Evolutionary conservation across 1,140 invertebrate species (phyloP), one percentile per base, ranked within the genome.

Genomic region (Potamilus streckersoni): DNA sequence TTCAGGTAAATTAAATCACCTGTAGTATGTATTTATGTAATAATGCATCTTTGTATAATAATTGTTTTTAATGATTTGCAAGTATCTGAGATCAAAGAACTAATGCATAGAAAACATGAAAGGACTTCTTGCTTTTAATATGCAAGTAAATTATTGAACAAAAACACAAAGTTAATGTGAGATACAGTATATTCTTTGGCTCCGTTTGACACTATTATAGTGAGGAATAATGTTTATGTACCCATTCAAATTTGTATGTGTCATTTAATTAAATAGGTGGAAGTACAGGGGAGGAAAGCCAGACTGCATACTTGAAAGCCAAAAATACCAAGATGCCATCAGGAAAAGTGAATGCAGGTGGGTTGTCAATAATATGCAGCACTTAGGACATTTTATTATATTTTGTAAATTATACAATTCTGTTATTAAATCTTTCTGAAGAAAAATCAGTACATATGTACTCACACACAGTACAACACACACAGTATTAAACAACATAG

Each of bases 1-100:
- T 79, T 74, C 81, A 74, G 81, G 86, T 88, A 72, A 80, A 76
- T 65, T 60, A 60, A 60, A 17, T 31, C 60, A 23, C 16, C 2
- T 6, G 38, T 70, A 23, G 55, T 13, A 58, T 5, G 13, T 23
- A n/a, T 62, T 62, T 49, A 49, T 8, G 0, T 49, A 11, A 49
- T 11, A 49, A 49, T 38, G 12, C 8, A 17, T 58, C 0, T 58
- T 16, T 57, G 8, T 20, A 58, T 14, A n/a, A n/a, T 59, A 49
- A 58, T 19, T 58, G n/a, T 58, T 23, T 66, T 66, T 66, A 31
- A 66, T 20, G 31, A 66, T 19, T n/a, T 11, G n/a, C n/a, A 20
- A 31, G 64, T 17, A 11, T 5, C 19, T 31, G 16, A 23, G 64
- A 23, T 23, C n/a, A 66, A 11, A 66, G n/a, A 17, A 16, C 16